Conservation (phyloP, 2,888 invertebrate genomes). For the Loripinus fragilis region DNA sequence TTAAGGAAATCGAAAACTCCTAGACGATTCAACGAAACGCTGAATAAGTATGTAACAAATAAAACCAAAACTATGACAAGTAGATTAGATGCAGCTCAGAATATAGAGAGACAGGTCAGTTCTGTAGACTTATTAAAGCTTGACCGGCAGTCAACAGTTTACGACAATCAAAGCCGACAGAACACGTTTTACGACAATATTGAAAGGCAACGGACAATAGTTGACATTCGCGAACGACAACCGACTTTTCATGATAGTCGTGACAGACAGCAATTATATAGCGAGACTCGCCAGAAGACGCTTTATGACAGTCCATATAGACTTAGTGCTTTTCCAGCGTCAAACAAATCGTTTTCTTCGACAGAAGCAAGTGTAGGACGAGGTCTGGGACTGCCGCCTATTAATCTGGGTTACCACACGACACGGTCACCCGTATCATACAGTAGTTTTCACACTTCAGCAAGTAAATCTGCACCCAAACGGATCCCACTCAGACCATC, state of each 20-base stretch:
- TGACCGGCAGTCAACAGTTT: not conserved
- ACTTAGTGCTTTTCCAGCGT: constrained; percentile 30
- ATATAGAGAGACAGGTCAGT: constrained; percentile 37
- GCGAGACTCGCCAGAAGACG: constrained; percentile 10
- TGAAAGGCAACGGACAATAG: not conserved
- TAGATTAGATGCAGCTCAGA: constrained; percentile 22
- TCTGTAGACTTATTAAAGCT: constrained; percentile 22
- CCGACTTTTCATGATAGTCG: not conserved
- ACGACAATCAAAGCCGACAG: not conserved
- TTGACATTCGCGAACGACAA: not conserved
- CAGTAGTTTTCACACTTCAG: not conserved
- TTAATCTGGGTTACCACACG: constrained; percentile 21
- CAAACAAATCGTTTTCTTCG: constrained; percentile 45
- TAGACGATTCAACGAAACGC: constrained; percentile 70
- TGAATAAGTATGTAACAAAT: constrained; percentile 62
- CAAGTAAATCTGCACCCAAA: not conserved
- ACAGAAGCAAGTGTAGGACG: constrained; percentile 34
- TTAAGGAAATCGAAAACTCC: constrained; percentile 31
- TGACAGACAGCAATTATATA: not conserved
- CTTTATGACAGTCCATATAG: constrained; percentile 20
- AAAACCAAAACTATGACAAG: constrained; percentile 41
- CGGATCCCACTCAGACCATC: constrained; percentile 53
- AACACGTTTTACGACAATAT: not conserved
- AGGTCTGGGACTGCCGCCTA: constrained; percentile 50
- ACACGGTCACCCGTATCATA: constrained; percentile 1